Evolutionary conservation across 2,113 vertebrate genomes (phyloP).

Genomic region (Etheostoma spectabile): DNA sequence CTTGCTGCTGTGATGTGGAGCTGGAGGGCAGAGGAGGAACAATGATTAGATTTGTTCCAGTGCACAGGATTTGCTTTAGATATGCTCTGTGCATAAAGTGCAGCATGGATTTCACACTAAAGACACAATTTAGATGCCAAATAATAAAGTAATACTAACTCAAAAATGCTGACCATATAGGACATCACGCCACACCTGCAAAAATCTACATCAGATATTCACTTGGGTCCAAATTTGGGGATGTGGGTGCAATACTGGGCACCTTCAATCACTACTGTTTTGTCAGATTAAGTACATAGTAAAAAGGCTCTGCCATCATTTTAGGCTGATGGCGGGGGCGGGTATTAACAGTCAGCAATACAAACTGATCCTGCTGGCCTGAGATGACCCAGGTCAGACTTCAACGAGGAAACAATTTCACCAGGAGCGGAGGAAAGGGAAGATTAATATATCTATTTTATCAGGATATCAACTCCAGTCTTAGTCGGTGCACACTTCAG

Average conservation of each 20-base stretch:
- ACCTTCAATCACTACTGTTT: neutral
- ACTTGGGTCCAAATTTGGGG: neutral
- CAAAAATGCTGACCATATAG: neutral
- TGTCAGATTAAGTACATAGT: neutral
- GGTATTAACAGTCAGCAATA: neutral
- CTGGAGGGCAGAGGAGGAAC: slow-evolving; percentile 75
- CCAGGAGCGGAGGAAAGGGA: neutral
- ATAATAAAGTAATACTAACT: neutral
- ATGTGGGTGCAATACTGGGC: neutral
- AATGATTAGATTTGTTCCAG: neutral
- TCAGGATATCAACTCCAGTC: slow-evolving; percentile 5
- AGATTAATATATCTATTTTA: neutral
- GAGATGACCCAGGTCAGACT: slow-evolving; percentile 3
- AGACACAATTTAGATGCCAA: neutral
- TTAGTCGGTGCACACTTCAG: neutral
- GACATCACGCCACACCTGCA: neutral
- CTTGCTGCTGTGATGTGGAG: slow-evolving; percentile 95
- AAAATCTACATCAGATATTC: neutral
- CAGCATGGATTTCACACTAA: neutral
- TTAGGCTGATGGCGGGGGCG: neutral
- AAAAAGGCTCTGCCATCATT: slow-evolving; percentile 4
- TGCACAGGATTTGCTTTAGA: slow-evolving; percentile 13
- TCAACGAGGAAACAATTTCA: neutral
- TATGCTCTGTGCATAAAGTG: slow-evolving; percentile 5
- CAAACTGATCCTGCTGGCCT: slow-evolving; percentile 10